phyloP scores from a whole-genome alignment of 2,113 vertebrate species.

The Morone chrysops region DNA sequence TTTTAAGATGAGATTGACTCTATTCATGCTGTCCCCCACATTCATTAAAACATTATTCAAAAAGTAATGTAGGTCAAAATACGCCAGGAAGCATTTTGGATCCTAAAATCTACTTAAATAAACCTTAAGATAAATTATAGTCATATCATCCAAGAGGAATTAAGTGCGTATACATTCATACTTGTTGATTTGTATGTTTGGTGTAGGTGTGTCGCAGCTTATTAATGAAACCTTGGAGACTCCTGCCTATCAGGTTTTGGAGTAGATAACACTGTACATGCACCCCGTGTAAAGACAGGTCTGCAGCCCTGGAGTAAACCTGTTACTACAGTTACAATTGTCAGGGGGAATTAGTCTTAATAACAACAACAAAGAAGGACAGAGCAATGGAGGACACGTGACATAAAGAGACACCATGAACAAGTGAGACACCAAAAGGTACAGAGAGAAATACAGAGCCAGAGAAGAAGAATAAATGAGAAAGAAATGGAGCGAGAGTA shows the following conservation, averaged over 20 bases:
- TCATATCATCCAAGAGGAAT: neutral
- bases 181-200: constrained; percentile 16
- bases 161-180: neutral
- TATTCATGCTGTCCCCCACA: neutral
- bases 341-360: constrained; percentile 41
- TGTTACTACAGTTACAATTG: constrained; percentile 71
- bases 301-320: constrained; percentile 42
- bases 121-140: neutral
- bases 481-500: constrained; percentile 15
- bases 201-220: constrained; percentile 11
- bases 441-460: neutral
- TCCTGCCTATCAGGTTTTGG: constrained; percentile 12
- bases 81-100: neutral
- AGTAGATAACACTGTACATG: constrained; percentile 12
- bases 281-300: neutral
- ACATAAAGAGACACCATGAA: neutral
- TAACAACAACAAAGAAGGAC: constrained; percentile 21
- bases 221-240: constrained; percentile 33
- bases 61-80: neutral
- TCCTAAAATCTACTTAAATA: neutral
- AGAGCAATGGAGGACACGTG: neutral
- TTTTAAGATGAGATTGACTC: neutral
- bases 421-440: neutral
- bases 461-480: constrained; percentile 5
- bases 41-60: neutral